These are phyloP conservation scores for Oreochromis mossambicus DNA, from an alignment of 2,797 vertebrate species.

Conservation along the genomic window DNA sequence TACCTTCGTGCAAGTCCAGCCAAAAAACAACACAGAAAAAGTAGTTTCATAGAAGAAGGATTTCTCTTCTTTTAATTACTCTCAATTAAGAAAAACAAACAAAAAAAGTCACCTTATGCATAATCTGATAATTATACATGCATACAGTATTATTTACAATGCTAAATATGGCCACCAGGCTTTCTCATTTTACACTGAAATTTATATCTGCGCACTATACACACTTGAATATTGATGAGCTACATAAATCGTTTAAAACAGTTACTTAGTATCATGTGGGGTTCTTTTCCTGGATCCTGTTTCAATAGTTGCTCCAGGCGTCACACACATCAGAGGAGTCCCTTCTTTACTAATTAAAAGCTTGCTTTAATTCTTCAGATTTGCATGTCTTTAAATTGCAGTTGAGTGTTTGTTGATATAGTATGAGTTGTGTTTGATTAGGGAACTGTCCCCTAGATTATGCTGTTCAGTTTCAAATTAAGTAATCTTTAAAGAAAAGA, in stretches of 20 bases:
- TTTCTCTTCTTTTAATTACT: neutral
- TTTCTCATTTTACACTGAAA: conserved; percentile 42
- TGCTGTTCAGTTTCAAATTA: conserved; percentile 5
- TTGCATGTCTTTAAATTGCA: conserved; percentile 64
- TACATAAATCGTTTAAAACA: conserved; percentile 53
- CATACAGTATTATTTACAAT: conserved; percentile 55
- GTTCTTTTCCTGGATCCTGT: conserved; percentile 43
- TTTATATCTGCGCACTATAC: conserved; percentile 51
- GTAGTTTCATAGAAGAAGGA: neutral
- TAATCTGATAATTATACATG: conserved; percentile 38
- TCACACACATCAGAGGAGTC: conserved; percentile 51
- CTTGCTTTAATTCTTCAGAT: conserved; percentile 55
- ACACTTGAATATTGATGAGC: conserved; percentile 61
- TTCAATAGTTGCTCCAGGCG: conserved; percentile 58
- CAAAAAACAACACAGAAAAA: neutral
- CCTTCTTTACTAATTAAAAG: conserved; percentile 65
- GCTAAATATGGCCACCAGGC: conserved; percentile 66
- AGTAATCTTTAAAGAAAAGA: neutral
- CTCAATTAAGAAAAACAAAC: neutral
- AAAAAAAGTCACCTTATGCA: neutral
- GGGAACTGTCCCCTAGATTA: conserved; percentile 26
- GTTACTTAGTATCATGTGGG: conserved; percentile 28
- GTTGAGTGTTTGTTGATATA: conserved; percentile 61
- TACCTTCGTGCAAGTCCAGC: neutral
- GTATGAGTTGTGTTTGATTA: conserved; percentile 49